Conservation (phyloP, 2,113 vertebrate genomes). For the Clarias magur region DNA sequence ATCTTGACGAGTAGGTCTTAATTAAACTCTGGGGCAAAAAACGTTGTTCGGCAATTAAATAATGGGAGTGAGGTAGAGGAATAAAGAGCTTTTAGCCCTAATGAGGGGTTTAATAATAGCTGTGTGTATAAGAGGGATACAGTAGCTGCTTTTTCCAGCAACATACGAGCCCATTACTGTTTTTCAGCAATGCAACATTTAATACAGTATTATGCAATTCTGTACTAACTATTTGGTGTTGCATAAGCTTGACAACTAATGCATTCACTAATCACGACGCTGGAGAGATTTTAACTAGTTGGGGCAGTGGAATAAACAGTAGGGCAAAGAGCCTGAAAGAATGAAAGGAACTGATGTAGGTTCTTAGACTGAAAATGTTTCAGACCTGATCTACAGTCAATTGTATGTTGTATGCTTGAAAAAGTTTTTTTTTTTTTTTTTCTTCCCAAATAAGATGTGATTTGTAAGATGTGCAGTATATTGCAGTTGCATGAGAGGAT, state of each 20-base stretch:
- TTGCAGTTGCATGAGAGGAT: neutral
- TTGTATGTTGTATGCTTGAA: neutral
- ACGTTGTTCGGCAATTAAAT: neutral
- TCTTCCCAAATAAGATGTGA: neutral
- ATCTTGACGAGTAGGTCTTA: conserved; percentile 45
- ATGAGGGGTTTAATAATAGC: conserved; percentile 55
- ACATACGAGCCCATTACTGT: neutral
- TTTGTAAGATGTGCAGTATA: neutral
- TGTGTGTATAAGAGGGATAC: conserved; percentile 4
- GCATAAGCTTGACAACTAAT: neutral
- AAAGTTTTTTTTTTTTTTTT: neutral
- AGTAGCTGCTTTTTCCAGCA: neutral
- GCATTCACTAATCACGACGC: neutral
- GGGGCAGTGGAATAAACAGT: neutral
- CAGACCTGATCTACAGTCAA: neutral
- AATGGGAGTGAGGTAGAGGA: neutral
- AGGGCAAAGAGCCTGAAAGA: neutral
- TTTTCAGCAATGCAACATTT: neutral
- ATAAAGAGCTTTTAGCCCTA: conserved; percentile 37
- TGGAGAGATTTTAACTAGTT: neutral
- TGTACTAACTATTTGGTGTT: neutral
- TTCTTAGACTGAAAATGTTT: neutral
- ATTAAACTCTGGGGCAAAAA: conserved; percentile 43
- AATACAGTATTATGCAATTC: neutral
- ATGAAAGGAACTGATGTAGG: neutral